A percentile compares a stretch with the other conserved stretches of the same genome.
Conservation (phyloP, 2,797 vertebrate species). For the Chelonia mydas region DNA sequence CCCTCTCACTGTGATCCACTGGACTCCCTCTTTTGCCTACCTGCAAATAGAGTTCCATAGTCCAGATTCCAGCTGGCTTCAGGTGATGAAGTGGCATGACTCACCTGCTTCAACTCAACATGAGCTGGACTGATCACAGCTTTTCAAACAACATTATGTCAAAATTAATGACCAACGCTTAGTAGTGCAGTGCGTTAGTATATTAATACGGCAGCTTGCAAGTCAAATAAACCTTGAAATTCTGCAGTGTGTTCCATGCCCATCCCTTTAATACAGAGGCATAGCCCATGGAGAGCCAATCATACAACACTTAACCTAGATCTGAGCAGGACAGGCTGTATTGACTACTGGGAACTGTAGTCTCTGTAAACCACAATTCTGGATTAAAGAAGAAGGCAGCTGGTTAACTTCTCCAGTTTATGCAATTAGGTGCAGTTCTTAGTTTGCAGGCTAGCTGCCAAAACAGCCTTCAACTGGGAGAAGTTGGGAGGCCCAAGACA, state of each 20-base stretch:
- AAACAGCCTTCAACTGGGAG: background rate
- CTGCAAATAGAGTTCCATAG: background rate
- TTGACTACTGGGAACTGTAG: background rate
- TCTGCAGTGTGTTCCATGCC: background rate
- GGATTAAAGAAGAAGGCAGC: background rate
- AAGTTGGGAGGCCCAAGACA: background rate
- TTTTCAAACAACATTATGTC: background rate
- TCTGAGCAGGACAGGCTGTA: background rate
- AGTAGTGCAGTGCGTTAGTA: background rate
- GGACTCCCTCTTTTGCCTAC: background rate
- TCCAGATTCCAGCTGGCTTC: background rate
- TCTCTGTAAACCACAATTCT: background rate
- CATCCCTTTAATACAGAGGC: background rate
- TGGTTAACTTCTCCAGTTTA: background rate
- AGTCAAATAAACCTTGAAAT: fast-evolving
- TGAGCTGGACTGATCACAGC: fast-evolving
- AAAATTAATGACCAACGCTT: background rate
- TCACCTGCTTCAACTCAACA: background rate
- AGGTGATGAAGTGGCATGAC: background rate
- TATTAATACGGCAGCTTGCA: background rate
- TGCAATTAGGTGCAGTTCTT: background rate
- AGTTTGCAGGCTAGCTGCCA: background rate
- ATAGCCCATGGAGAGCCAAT: background rate
- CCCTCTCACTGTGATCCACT: background rate
- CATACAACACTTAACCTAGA: background rate